phyloP scores from a whole-genome alignment of 2,113 vertebrate genomes.

The Saguinus imperator region DNA sequence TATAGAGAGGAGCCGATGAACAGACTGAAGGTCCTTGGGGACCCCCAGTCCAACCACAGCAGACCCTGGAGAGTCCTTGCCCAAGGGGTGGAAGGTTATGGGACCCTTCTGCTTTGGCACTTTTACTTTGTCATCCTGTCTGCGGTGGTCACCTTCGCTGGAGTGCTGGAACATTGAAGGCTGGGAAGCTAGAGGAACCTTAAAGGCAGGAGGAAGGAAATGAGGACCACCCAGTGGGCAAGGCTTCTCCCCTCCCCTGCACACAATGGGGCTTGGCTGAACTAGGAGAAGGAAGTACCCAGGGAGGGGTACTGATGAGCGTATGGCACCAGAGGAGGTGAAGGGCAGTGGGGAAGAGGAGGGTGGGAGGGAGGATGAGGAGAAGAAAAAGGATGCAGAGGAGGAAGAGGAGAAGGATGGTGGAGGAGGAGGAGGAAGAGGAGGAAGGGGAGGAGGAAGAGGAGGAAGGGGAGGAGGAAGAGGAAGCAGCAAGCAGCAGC shows the following conservation, averaged over 20 bases:
- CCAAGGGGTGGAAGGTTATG: neutral
- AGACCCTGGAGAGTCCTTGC: neutral
- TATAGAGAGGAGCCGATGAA: neutral
- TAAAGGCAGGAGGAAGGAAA: neutral
- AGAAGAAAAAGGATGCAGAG: too few relatives aligned
- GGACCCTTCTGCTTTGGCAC: neutral
- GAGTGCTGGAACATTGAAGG: neutral
- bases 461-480: too few relatives aligned
- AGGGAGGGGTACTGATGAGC: neutral
- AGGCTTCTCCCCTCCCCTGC: neutral
- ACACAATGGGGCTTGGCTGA: neutral
- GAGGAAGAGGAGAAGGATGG: too few relatives aligned
- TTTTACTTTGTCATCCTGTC: neutral
- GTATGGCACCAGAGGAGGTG: neutral
- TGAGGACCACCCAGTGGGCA: neutral
- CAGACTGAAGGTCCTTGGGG: neutral
- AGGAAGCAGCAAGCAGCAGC: neutral
- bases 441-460: rapidly evolving
- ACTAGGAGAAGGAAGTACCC: neutral
- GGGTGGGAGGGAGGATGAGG: neutral
- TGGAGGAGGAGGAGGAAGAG: too few relatives aligned
- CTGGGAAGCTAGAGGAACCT: neutral
- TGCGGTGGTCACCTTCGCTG: too few relatives aligned
- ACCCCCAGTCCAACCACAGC: neutral
- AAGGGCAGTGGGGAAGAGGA: too few relatives aligned